Evolutionary conservation across 2,113 vertebrate genomes (phyloP).

Genomic region (Aplodontia rufa): DNA sequence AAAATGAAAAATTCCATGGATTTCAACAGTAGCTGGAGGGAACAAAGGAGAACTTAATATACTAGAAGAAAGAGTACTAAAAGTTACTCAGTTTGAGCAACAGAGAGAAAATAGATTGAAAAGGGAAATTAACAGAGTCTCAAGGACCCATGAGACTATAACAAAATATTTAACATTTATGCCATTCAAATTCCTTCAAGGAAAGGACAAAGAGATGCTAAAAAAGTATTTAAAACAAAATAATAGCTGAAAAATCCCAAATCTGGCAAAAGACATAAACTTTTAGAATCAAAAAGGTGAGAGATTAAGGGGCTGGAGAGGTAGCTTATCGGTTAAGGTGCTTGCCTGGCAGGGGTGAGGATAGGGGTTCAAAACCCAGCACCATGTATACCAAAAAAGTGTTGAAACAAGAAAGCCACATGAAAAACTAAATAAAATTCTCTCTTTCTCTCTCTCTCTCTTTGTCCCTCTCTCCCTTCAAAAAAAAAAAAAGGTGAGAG

Average conservation of each 20-base stretch:
- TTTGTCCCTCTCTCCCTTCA: too few relatives aligned
- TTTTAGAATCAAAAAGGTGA: neutral
- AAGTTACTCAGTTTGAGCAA: neutral
- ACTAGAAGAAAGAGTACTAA: neutral
- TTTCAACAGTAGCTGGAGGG: neutral
- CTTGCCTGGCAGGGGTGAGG: too few relatives aligned
- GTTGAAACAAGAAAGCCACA: too few relatives aligned
- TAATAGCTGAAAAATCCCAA: neutral
- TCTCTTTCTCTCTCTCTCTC: too few relatives aligned
- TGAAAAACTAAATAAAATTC: too few relatives aligned
- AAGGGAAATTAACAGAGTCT: neutral
- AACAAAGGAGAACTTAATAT: neutral
- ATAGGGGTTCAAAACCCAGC: too few relatives aligned
- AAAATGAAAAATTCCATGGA: neutral
- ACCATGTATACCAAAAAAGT: too few relatives aligned
- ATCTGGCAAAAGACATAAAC: neutral
- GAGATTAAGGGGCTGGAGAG: too few relatives aligned
- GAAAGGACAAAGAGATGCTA: neutral
- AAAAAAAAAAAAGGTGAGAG: neutral
- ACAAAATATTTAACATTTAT: neutral
- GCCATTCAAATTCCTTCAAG: neutral
- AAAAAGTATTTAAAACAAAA: conserved; percentile 25
- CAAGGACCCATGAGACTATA: neutral
- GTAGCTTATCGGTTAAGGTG: too few relatives aligned
- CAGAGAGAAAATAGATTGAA: neutral